Percentiles rank a stretch among this genome's conserved stretches.
These are phyloP conservation scores for Callionymus lyra DNA, from an alignment of 2,113 vertebrate genomes.

Conservation along the genomic window DNA sequence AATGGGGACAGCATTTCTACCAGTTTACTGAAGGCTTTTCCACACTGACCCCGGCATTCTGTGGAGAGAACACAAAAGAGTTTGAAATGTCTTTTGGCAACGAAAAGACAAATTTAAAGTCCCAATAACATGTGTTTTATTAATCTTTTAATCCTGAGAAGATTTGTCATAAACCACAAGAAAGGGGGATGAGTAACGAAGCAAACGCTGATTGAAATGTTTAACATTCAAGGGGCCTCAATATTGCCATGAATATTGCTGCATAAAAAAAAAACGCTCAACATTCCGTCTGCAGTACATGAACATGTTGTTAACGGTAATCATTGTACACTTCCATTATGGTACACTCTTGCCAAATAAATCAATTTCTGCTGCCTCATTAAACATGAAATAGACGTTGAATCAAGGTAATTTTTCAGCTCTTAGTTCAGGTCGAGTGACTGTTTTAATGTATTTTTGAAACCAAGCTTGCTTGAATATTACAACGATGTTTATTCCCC, in stretches of 20 bases:
- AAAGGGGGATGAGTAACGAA: too few species aligned
- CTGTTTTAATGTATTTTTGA: conserved; percentile 39
- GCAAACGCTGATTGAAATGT: background rate
- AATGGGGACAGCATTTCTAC: conserved; percentile 64
- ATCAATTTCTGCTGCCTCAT: conserved; percentile 55
- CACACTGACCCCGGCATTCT: conserved; percentile 45
- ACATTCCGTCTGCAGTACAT: too few species aligned
- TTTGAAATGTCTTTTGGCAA: conserved; percentile 30
- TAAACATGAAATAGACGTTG: conserved; percentile 56
- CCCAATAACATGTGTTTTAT: conserved; percentile 8
- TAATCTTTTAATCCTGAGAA: conserved; percentile 1
- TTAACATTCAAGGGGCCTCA: too few species aligned
- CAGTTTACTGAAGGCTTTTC: conserved; percentile 51
- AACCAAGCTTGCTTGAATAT: too few species aligned
- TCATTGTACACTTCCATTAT: too few species aligned
- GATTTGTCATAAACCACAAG: background rate
- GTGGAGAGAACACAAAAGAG: conserved; percentile 25
- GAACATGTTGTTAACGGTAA: too few species aligned
- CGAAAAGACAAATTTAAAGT: conserved; percentile 16
- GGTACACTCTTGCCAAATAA: conserved; percentile 28
- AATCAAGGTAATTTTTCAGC: conserved; percentile 55
- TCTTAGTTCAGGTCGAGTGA: conserved; percentile 53
- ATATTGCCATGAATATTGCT: background rate
- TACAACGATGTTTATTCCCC: too few species aligned
- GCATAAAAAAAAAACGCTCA: too few species aligned